Conservation (phyloP, 2,113 vertebrate species). For the Callionymus lyra region DNA sequence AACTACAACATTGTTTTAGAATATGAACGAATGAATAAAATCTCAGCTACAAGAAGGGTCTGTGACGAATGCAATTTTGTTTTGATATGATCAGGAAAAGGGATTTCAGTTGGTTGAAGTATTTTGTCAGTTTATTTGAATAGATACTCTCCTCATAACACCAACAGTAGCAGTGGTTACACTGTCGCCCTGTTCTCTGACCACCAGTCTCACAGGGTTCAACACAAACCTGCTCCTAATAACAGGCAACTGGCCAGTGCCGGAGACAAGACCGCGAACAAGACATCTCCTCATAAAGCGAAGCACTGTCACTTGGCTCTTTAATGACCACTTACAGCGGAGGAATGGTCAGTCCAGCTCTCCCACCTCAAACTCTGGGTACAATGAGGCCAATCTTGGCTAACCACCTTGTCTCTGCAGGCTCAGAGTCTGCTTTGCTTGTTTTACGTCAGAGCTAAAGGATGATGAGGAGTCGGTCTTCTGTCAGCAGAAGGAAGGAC, state of each 20-base stretch:
- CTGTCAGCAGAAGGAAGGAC: conserved; percentile 27
- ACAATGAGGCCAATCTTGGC: conserved; percentile 32
- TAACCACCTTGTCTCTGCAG: conserved; percentile 38
- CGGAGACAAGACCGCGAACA: conserved; percentile 27
- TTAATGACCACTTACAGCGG: conserved; percentile 62
- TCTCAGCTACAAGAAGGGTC: conserved; percentile 39
- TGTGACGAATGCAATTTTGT: conserved; percentile 43
- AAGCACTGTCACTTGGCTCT: conserved; percentile 50
- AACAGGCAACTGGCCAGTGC: conserved; percentile 32
- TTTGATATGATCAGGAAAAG: too few relatives aligned
- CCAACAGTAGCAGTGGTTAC: too few relatives aligned
- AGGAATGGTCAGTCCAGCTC: conserved; percentile 46
- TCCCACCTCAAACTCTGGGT: conserved; percentile 1
- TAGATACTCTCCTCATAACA: too few relatives aligned
- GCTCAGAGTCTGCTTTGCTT: conserved; percentile 22
- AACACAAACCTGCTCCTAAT: conserved; percentile 46
- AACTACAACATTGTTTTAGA: too few relatives aligned
- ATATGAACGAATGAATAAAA: too few relatives aligned
- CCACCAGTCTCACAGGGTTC: conserved; percentile 49
- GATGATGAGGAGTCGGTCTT: conserved; percentile 34
- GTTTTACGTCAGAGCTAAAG: conserved; percentile 27
- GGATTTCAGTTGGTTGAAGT: too few relatives aligned
- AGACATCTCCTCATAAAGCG: conserved; percentile 49
- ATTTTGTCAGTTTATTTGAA: too few relatives aligned
- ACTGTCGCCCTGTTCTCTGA: too few relatives aligned